A percentile compares a stretch with the other conserved stretches of the same genome.
Conservation (phyloP, 2,797 vertebrate genomes). For the Manis crassicaudata region DNA sequence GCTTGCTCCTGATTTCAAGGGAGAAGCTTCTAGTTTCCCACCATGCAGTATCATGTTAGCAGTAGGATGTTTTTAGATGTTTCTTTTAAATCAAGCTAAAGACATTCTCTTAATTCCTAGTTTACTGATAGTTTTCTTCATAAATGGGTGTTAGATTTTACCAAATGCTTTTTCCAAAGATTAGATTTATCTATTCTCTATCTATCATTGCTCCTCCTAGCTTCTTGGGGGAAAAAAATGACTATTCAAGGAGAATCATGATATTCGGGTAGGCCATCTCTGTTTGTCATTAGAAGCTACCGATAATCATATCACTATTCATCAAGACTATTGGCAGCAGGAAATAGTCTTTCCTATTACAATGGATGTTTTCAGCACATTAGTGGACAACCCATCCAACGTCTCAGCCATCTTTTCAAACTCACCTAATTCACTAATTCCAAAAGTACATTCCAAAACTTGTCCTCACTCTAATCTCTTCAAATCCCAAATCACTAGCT, state of each 20-base stretch:
- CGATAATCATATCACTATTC: background rate
- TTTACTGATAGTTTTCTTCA: background rate
- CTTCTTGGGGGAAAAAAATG: background rate
- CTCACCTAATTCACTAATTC: background rate
- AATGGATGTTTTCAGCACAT: background rate
- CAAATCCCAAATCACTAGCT: background rate
- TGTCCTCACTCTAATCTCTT: background rate
- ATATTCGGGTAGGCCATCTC: background rate
- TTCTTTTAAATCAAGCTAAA: background rate
- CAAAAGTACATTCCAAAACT: background rate
- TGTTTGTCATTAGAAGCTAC: background rate
- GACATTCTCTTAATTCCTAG: background rate
- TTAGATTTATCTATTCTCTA: background rate
- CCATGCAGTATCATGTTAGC: background rate
- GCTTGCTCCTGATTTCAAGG: background rate
- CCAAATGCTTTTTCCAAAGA: background rate
- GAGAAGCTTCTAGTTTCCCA: background rate
- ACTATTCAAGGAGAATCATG: background rate
- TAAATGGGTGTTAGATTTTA: background rate
- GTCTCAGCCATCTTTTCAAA: background rate
- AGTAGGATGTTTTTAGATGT: background rate
- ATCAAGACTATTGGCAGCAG: background rate
- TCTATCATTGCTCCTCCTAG: background rate
- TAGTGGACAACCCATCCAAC: background rate
- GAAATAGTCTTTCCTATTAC: background rate